Base-by-base conservation (phyloP, 2,113 vertebrate genomes). In the Solea solea region DNA sequence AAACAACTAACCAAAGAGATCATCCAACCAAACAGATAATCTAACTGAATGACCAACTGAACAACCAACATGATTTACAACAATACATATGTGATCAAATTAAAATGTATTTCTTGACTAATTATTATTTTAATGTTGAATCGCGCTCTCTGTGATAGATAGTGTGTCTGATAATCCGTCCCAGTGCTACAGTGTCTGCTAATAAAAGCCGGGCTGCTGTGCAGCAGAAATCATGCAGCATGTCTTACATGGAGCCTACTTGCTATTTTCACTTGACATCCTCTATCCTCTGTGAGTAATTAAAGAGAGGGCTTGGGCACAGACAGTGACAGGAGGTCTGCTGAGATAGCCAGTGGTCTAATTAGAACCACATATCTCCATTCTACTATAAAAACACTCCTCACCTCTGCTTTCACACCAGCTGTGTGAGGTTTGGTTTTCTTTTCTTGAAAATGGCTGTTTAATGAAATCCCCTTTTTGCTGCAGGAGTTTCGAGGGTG, bases 271-370 rank as follows among this genome's bases (percentile, higher is more conserved):
- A 76, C 81, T 87, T 86, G 86, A 89, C 87, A 80, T 82, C 83
- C 83, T 85, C 80, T 88, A 88, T 88, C 83, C 78, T 87, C 64
- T 63, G 76, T 63, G 74, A 81, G 83, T 90, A 89, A 90, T 90
- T 91, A 89, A 89, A 87, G 78, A 66, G 69, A 89, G 46, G 48
- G 75, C 85, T 68, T 78, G 82, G 67, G 84, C 66, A 21, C 40
- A 48, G 66, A 67, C 78, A 52, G 84, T 87, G 86, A 91, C 88
- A 87, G 81, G 76, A 84, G 83, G 86, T 78, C 88, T 75, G 13
- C 78, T 48, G 86, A 89, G 89, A 91, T 85, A 86, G 78, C 85
- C 78, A 72, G 66, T 84, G 78, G 81, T 86, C 88, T 90, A 91
- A 90, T 91, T 91, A 89, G 86, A 87, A 83, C 57, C 72, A 64